Percentiles rank a stretch among this genome's conserved stretches.
phyloP scores from a whole-genome alignment of 2,113 vertebrate genomes.

The Paramormyrops kingsleyae region DNA sequence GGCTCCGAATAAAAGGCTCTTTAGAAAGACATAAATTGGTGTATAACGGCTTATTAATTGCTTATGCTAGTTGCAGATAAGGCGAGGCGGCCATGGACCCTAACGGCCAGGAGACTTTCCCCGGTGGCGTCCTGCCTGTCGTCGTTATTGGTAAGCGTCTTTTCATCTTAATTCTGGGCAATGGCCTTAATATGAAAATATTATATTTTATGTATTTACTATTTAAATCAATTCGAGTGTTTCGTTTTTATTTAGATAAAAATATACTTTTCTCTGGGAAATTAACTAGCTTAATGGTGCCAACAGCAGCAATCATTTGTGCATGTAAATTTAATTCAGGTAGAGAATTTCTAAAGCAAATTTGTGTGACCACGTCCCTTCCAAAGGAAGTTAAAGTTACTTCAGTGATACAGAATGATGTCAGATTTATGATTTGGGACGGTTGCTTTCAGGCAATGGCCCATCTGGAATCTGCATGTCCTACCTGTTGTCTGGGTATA shows the following conservation, averaged over 20 bases:
- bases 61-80: background rate
- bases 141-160: slow-evolving; percentile 57
- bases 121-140: slow-evolving; percentile 52
- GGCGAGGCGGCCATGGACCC: slow-evolving; percentile 46
- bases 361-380: background rate
- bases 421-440: too few species aligned
- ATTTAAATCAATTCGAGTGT: background rate
- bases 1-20: background rate
- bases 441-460: slow-evolving; percentile 56
- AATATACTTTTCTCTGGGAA: background rate
- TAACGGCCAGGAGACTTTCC: slow-evolving; percentile 35
- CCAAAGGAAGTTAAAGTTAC: background rate
- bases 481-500: slow-evolving; percentile 67
- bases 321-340: background rate
- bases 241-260: background rate
- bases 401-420: background rate
- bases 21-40: background rate
- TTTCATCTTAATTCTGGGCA: background rate
- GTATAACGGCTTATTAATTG: background rate
- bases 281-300: background rate
- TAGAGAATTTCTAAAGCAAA: background rate
- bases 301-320: background rate
- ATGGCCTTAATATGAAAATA: background rate
- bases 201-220: background rate
- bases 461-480: slow-evolving; percentile 71